Conservation (phyloP, 2,888 invertebrate species). For the Actias luna region DNA sequence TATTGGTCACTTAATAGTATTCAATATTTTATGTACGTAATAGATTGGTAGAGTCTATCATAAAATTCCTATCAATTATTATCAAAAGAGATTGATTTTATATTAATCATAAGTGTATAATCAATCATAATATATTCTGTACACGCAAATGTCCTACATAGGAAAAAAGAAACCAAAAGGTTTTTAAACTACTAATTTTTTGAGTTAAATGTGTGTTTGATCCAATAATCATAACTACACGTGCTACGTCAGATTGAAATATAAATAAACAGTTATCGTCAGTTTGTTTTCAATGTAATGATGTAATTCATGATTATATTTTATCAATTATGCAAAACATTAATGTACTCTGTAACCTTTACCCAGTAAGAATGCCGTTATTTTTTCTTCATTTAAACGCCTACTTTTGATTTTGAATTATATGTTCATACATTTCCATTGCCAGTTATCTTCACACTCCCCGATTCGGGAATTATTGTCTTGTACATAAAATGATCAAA, state of each 20-base stretch:
- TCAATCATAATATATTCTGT: too few relatives aligned
- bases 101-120: too few relatives aligned
- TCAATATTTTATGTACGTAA: too few relatives aligned
- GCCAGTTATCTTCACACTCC: too few relatives aligned
- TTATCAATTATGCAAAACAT: slow-evolving; percentile 17
- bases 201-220: not conserved
- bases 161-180: not conserved
- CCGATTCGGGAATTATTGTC: too few relatives aligned
- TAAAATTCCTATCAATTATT: too few relatives aligned
- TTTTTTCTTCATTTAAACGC: not conserved
- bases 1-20: too few relatives aligned
- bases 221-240: slow-evolving; percentile 24
- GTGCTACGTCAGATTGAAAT: slow-evolving; percentile 23
- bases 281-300: slow-evolving; percentile 17
- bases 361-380: not conserved
- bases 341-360: not conserved
- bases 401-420: too few relatives aligned
- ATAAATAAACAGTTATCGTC: slow-evolving; percentile 32
- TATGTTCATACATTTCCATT: too few relatives aligned
- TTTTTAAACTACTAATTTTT: not conserved
- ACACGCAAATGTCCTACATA: not conserved
- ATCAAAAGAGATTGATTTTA: too few relatives aligned
- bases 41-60: too few relatives aligned
- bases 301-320: slow-evolving; percentile 14
- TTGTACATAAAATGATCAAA: too few relatives aligned